phyloP scores from a whole-genome alignment of 1,140 invertebrate genomes.

The Aphis craccivora region DNA sequence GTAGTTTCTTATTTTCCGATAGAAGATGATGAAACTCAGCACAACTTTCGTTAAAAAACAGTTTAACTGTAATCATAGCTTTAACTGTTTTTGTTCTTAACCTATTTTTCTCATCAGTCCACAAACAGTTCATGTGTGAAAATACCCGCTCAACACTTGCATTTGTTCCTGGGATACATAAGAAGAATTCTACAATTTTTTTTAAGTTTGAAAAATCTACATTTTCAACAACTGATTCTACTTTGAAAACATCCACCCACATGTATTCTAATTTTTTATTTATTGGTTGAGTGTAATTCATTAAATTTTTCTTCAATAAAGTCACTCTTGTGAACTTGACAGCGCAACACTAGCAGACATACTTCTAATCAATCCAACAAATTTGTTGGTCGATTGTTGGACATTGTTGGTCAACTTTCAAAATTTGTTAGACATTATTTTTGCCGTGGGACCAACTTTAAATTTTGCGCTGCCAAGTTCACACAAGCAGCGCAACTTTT shows the following conservation, averaged over 20 bases:
- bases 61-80: background rate
- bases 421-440: too few relatives aligned
- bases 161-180: background rate
- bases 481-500: too few relatives aligned
- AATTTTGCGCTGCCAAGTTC: too few relatives aligned
- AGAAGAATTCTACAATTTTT: slow-evolving; percentile 18
- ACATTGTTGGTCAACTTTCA: too few relatives aligned
- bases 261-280: background rate
- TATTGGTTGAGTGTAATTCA: background rate
- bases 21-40: background rate
- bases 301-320: slow-evolving; percentile 14
- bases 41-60: background rate
- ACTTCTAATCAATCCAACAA: too few relatives aligned
- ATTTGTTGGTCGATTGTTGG: too few relatives aligned
- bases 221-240: background rate
- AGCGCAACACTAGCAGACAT: too few relatives aligned
- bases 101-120: background rate
- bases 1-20: background rate
- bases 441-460: too few relatives aligned
- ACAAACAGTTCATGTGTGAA: background rate
- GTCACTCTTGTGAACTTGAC: too few relatives aligned
- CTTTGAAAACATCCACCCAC: background rate
- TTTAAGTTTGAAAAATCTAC: background rate
- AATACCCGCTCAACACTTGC: background rate
- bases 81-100: background rate